Evolutionary conservation across 53 echinoderm and acorn worm species (phyloP).

Genomic region (Mesocentrotus franciscanus): DNA sequence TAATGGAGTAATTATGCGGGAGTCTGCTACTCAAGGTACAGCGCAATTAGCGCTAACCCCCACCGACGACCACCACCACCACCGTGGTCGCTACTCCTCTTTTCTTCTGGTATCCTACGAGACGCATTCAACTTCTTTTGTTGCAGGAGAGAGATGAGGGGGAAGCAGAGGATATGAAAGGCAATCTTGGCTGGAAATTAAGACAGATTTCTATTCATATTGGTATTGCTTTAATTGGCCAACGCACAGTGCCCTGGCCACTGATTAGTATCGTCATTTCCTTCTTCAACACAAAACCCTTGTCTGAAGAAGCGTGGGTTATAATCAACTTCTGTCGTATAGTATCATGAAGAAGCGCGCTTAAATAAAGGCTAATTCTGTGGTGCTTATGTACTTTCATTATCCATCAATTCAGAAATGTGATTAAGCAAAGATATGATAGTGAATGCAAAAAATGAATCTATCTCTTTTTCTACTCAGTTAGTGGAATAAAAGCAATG

Average conservation of each 20-base stretch:
- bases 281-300: conserved; percentile 38
- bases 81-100: conserved; percentile 4
- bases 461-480: conserved; percentile 8
- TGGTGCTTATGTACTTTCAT: conserved; percentile 44
- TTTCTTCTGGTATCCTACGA: conserved; percentile 40
- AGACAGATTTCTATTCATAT: conserved; percentile 70
- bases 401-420: conserved; percentile 50
- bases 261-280: conserved; percentile 56
- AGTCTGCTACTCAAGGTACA: conserved; percentile 57
- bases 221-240: conserved; percentile 66
- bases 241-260: conserved; percentile 2
- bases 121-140: conserved; percentile 39
- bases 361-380: conserved; percentile 29
- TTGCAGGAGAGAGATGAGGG: conserved; percentile 42
- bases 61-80: conserved; percentile 52
- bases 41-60: conserved; percentile 62
- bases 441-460: conserved; percentile 12
- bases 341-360: not conserved
- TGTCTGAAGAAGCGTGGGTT: conserved; percentile 53
- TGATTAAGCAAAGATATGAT: conserved; percentile 62
- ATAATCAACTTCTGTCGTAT: conserved; percentile 52
- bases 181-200: conserved; percentile 62
- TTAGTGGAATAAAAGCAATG: conserved; percentile 33
- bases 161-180: conserved; percentile 30
- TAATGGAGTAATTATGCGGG: conserved; percentile 69